Evolutionary conservation across 2,113 vertebrate genomes (phyloP).

Genomic region (Platichthys flesus): DNA sequence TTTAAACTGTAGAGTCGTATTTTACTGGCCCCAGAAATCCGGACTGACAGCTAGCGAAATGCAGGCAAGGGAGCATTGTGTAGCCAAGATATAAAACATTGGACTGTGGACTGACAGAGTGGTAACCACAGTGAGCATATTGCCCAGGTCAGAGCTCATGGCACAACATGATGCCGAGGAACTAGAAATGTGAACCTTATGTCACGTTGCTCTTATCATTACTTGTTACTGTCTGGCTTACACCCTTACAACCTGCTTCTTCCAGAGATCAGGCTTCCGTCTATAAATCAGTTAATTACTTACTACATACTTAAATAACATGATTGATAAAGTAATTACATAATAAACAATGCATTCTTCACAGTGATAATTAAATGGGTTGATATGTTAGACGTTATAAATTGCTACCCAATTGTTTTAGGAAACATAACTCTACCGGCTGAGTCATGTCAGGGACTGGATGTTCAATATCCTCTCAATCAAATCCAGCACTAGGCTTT

Average conservation of each 20-base stretch:
- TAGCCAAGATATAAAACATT: not conserved
- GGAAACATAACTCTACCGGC: too few relatives aligned
- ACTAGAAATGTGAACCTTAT: not conserved
- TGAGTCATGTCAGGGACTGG: too few relatives aligned
- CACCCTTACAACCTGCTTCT: not conserved
- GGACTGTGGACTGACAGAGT: not conserved
- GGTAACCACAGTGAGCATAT: not conserved
- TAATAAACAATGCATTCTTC: too few relatives aligned
- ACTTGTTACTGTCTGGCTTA: not conserved
- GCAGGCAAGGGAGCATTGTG: not conserved
- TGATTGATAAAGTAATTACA: too few relatives aligned
- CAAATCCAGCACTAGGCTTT: too few relatives aligned
- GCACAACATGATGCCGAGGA: not conserved
- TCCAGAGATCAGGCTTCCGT: too few relatives aligned
- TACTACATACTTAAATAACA: too few relatives aligned
- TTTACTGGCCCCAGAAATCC: not conserved
- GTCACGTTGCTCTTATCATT: not conserved
- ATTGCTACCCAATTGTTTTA: too few relatives aligned
- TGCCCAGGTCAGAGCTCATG: not conserved
- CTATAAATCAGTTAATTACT: too few relatives aligned
- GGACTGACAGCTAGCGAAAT: not conserved
- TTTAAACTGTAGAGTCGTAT: not conserved
- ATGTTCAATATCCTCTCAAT: too few relatives aligned
- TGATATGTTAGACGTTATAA: too few relatives aligned
- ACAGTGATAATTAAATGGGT: too few relatives aligned